Conservation (phyloP, 2,888 invertebrate genomes). For the Drosophila nr. perissopoda region DNA sequence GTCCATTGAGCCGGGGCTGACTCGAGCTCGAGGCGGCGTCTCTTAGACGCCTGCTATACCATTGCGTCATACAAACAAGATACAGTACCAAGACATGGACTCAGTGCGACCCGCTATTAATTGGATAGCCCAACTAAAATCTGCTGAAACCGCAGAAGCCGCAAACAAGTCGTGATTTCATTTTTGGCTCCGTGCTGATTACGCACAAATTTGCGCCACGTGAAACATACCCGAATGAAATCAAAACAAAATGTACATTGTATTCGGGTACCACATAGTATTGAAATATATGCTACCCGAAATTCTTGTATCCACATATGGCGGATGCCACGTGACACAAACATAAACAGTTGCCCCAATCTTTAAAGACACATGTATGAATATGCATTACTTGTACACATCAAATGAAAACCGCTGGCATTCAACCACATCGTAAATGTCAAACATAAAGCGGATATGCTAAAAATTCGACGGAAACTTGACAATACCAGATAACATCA, state of each 20-base stretch:
- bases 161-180: conserved; percentile 49
- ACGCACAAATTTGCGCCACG: conserved; percentile 57
- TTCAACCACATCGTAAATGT: conserved; percentile 49
- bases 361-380: conserved; percentile 35
- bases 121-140: conserved; percentile 55
- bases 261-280: background rate
- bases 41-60: conserved; percentile 56
- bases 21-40: conserved; percentile 60
- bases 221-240: conserved; percentile 22
- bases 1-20: conserved; percentile 70
- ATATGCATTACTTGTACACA: conserved; percentile 29
- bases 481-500: conserved; percentile 36
- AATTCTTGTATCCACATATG: conserved; percentile 62
- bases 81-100: conserved; percentile 28
- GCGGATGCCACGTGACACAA: conserved; percentile 76
- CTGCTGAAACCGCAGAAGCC: conserved; percentile 63
- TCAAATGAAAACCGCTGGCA: conserved; percentile 41
- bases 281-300: conserved; percentile 10
- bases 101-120: conserved; percentile 52
- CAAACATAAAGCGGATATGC: conserved; percentile 65
- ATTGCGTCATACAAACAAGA: conserved; percentile 72
- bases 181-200: conserved; percentile 59
- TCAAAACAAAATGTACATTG: conserved; percentile 8
- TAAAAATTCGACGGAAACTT: conserved; percentile 54
- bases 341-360: conserved; percentile 64